Base-by-base conservation (phyloP, 2,888 invertebrate genomes). In the Fabriciana adippe region DNA sequence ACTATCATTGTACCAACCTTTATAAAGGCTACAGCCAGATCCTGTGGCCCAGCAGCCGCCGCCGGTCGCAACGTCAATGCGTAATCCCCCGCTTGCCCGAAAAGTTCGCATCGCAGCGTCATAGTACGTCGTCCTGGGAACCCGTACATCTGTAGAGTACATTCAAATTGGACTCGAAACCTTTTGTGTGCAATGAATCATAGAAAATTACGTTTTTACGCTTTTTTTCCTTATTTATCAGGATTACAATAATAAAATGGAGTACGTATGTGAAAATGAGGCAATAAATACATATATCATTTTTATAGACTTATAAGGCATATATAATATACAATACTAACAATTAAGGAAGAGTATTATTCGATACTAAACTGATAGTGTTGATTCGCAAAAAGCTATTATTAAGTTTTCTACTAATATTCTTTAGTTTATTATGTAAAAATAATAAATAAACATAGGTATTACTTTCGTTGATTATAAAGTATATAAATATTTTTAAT, bases 41-140 rank as follows among this genome's bases (percentile, higher is more conserved):
- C 94, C 62, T 95, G 93, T 1, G 93, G 93, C 0, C 94, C 94
- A 1, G 94, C 93, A 0, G 93, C 93, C 0, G 94, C 90, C 4
- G 95, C 94, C 0, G 97, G 96, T 50, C 95, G 92, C 67, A 97
- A 83, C 62, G 95, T 94, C 6, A 97, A 91, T 0, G 96, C 95
- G 82, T 97, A 97, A 86, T 96, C 96, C 0, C 97, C 97, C 0
- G 97, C 96, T 73, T 97, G 93, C 1, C 97, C 97, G 77, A 97
- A 97, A 50, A 96, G 93, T 80, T 97, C 96, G 79, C 97, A 97
- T 47, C 95, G 93, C 35, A 97, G 89, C 4, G 94, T 94, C 79
- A 97, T 91, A 18, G 94, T 93, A 54, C 95, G 94, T 47, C 94
- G 93, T n/a, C 94, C 94, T 26, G 96, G 95, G 85, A 96, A 92